Base-by-base conservation (phyloP, 2,797 vertebrate genomes). In the Bradypodion ventrale region DNA sequence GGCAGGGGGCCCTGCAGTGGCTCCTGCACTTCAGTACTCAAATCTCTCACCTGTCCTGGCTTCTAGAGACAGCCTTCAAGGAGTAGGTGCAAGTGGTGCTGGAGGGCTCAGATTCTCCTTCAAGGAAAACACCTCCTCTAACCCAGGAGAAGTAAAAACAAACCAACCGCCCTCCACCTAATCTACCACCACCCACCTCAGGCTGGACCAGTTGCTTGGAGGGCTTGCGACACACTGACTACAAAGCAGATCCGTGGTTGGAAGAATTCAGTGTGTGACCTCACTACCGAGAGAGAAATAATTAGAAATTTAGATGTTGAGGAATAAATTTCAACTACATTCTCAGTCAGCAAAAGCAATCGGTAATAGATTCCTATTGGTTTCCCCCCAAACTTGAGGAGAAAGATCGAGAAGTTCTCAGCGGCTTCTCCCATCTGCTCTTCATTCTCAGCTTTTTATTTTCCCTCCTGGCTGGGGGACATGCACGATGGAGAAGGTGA, bases 281-380 rank as follows among this genome's bases (percentile, higher is more conserved):
- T 91, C 94, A 95, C 95, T 95, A 95, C 95, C 94, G 95, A 96
- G 92, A 94, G 75, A 94, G 94, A 93, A 91, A 94, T 85, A 90
- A 91, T 87, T 92, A 94, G 65, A 82, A 85, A 85, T 77, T 85
- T 94, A 93, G 95, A 95, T 95, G 95, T 96, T 95, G 85, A 94
- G 90, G 94, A 95, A 87, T 91, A 94, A 77, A 95, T 94, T 95
- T 95, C 93, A 92, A 95, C 95, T 96, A 95, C 94, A 95, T 96
- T 95, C 96, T 96, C 96, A 96, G 95, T 96, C 95, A 95, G 96
- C 94, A 83, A 95, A n/a, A 96, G 96, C 96, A 95, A 96, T 95
- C 95, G 87, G 95, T 94, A 96, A 95, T 95, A 95, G 95, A 95
- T 94, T 95, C 95, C 94, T 95, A 94, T 94, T 94, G 93, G 93